Conservation (phyloP, 2,888 invertebrate genomes). For the Argynnis bischoffii region DNA sequence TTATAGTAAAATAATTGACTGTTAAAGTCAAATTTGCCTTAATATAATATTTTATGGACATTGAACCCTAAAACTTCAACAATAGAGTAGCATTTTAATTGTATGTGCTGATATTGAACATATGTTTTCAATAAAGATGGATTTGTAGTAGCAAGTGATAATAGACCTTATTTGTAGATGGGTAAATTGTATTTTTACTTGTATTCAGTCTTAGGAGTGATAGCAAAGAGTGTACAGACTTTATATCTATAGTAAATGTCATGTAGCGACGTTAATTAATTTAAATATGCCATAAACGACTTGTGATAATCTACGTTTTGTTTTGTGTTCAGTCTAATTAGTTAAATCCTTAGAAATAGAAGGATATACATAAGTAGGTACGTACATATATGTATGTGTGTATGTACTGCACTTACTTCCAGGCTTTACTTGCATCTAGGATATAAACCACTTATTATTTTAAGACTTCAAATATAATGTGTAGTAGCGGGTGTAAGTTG, state of each 20-base stretch:
- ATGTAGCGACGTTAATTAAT: constrained; percentile 20
- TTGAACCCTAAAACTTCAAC: neutral
- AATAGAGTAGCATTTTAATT: constrained; percentile 6
- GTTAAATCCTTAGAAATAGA: neutral
- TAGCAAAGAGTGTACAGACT: constrained; percentile 6
- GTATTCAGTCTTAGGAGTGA: neutral
- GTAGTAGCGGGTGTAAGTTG: no score
- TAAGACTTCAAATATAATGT: no score
- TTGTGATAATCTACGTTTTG: neutral
- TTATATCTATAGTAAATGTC: constrained; percentile 24
- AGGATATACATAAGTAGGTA: no score
- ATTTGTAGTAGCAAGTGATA: neutral
- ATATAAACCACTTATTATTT: no score
- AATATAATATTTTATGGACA: neutral
- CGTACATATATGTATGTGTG: no score
- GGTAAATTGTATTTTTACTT: neutral
- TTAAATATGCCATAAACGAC: constrained; percentile 14
- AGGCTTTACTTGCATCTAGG: no score
- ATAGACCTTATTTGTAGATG: neutral
- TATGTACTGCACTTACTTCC: no score
- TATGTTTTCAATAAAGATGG: neutral
- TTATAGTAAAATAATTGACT: constrained; percentile 15
- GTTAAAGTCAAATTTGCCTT: neutral
- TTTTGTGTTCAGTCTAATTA: neutral
- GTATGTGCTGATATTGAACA: neutral